Evolutionary conservation across 2,797 vertebrate genomes (phyloP), one percentile per base, ranked within the genome.

Genomic region (Propithecus deckenii): DNA sequence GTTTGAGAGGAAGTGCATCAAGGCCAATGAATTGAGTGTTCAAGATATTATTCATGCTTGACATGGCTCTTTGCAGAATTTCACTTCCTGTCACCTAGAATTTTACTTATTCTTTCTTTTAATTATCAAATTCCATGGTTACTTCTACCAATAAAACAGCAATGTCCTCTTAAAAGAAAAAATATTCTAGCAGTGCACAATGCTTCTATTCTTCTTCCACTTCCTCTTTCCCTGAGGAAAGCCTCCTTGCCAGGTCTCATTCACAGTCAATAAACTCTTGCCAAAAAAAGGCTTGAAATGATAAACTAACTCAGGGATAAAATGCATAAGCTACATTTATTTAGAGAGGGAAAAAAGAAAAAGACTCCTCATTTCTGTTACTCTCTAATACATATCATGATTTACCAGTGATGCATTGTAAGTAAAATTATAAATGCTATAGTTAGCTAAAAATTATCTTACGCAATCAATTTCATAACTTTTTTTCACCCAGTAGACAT

Each of bases 101-200:
- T 98, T 95, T 97, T 97, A 81, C 69, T 94, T 95, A 92, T 95
- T 96, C 96, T 97, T 95, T 90, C 94, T 92, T 97, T 95, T 96
- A 96, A 97, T 97, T 97, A 89, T 93, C 91, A 96, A 97, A 97
- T 97, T 97, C 97, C 97, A 98, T 98, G 98, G 97, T 98, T 98
- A 98, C 97, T 93, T 96, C 91, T 52, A 97, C 89, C 94, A 97
- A 92, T 95, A 97, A 97, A 98, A 97, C 97, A 97, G 91, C 96
- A 97, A 97, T 97, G 97, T 97, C 87, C 94, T 97, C 91, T 90
- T 97, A 52, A 97, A 96, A 96, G 96, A 86, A 95, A 95, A 95
- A 96, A 95, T 91, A 96, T 59, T 57, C 91, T 59, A 86, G 84
- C 89, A n/a, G 81, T 0, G 20, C 81, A 97, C 96, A 98, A 95